Evolutionary conservation across 2,113 vertebrate species (phyloP).

Genomic region (Hymenochirus boettgeri): DNA sequence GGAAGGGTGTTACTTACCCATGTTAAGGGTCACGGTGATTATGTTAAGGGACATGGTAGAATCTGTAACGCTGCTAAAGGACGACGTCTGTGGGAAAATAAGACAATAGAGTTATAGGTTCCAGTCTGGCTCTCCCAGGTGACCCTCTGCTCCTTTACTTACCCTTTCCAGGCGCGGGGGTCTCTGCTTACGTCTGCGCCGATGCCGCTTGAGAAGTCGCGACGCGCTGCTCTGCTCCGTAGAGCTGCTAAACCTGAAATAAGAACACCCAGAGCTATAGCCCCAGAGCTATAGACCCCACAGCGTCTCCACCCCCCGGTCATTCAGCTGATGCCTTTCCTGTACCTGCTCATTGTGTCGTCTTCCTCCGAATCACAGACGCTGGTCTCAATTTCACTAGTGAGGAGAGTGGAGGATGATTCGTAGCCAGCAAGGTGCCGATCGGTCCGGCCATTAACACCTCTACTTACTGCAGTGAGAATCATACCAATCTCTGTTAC

Average conservation of each 20-base stretch:
- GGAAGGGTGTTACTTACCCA: conserved; percentile 63
- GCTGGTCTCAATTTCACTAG: conserved; percentile 85
- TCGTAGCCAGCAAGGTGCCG: conserved; percentile 81
- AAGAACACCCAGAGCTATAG: background rate
- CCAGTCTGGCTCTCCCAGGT: background rate
- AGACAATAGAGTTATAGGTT: background rate
- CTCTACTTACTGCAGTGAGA: conserved; percentile 58
- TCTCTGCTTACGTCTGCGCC: conserved; percentile 80
- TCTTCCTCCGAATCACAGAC: conserved; percentile 85
- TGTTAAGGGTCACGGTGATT: conserved; percentile 86
- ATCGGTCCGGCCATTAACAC: conserved; percentile 68
- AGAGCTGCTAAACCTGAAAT: conserved; percentile 78
- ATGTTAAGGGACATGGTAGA: conserved; percentile 90
- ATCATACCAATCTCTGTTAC: background rate
- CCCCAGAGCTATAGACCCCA: background rate
- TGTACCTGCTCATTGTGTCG: conserved; percentile 81
- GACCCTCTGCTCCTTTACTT: conserved; percentile 23
- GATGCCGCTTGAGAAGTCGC: conserved; percentile 79
- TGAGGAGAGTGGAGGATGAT: conserved; percentile 81
- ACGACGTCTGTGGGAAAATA: conserved; percentile 63
- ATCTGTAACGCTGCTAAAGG: conserved; percentile 86
- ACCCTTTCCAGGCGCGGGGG: conserved; percentile 80
- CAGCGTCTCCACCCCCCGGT: no score
- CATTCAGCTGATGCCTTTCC: background rate
- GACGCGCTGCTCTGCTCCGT: conserved; percentile 84